Evolutionary conservation across 2,888 invertebrate genomes (phyloP).

Genomic region (Patella ulyssiponensis): DNA sequence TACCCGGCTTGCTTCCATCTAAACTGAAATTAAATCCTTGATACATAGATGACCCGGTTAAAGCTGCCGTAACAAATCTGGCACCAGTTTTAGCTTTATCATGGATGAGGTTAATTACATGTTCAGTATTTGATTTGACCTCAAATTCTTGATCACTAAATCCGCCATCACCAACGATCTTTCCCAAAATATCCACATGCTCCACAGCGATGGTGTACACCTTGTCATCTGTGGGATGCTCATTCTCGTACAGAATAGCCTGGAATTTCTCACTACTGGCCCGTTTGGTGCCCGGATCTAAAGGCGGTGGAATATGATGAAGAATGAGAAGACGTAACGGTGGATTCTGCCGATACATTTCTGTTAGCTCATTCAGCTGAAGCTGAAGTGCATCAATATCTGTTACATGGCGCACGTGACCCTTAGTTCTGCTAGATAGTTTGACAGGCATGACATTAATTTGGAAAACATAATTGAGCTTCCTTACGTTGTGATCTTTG

Average conservation of each 20-base stretch:
- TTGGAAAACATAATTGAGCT: neutral
- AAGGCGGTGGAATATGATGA: neutral
- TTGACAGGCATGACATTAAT: neutral
- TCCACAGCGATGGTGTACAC: neutral
- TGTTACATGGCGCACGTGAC: neutral
- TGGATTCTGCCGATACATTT: neutral
- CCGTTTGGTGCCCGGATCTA: neutral
- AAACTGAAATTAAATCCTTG: slow-evolving; percentile 8
- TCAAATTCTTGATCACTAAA: neutral
- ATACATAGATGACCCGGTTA: neutral
- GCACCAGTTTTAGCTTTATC: neutral
- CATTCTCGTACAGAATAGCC: neutral
- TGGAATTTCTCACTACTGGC: neutral
- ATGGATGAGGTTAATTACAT: neutral
- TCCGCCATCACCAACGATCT: neutral
- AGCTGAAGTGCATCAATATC: neutral
- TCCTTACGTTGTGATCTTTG: neutral
- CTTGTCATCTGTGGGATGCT: neutral
- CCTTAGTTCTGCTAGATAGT: neutral
- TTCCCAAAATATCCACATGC: neutral
- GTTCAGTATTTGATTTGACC: neutral
- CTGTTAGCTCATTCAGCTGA: neutral
- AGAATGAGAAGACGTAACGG: neutral
- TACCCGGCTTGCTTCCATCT: neutral
- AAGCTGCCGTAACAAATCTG: neutral